Conservation (phyloP, 2,113 vertebrate species). For the Chaenogobius annularis region DNA sequence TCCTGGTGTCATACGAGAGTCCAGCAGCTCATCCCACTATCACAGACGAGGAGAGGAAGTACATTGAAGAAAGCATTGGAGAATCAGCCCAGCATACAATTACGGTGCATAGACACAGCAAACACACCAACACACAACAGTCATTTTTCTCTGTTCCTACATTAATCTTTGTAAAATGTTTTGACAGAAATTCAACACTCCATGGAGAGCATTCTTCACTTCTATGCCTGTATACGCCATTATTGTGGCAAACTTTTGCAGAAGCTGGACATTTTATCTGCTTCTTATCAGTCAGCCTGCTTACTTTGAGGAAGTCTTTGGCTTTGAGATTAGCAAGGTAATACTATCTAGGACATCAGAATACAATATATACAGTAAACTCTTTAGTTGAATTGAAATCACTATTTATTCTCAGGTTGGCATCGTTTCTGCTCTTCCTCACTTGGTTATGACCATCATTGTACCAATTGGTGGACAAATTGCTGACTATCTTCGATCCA, state of each 20-base stretch:
- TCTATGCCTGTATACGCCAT: constrained; percentile 94
- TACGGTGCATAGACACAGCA: constrained; percentile 46
- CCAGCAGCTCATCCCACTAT: constrained; percentile 95
- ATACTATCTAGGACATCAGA: not conserved
- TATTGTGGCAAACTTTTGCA: constrained; percentile 91
- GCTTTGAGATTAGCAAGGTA: constrained; percentile 93
- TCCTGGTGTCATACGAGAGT: constrained; percentile 97
- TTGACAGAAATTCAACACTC: constrained; percentile 87
- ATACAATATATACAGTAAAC: too few species aligned
- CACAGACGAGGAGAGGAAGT: constrained; percentile 90
- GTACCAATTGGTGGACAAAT: constrained; percentile 90
- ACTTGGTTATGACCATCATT: constrained; percentile 91
- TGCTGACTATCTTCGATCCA: constrained; percentile 83
- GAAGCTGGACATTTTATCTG: constrained; percentile 93
- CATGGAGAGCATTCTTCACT: constrained; percentile 88
- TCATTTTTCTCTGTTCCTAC: not conserved
- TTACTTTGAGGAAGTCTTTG: constrained; percentile 92
- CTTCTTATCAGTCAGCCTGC: constrained; percentile 92
- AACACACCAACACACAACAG: not conserved
- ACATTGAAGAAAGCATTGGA: constrained; percentile 97
- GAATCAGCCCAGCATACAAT: constrained; percentile 83
- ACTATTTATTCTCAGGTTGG: constrained; percentile 74
- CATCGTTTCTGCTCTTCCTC: constrained; percentile 86
- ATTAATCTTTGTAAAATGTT: not conserved
- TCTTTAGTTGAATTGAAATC: not conserved